Evolutionary conservation across 2,113 vertebrate genomes (phyloP).

Genomic region (Speoplatyrhinus poulsoni): DNA sequence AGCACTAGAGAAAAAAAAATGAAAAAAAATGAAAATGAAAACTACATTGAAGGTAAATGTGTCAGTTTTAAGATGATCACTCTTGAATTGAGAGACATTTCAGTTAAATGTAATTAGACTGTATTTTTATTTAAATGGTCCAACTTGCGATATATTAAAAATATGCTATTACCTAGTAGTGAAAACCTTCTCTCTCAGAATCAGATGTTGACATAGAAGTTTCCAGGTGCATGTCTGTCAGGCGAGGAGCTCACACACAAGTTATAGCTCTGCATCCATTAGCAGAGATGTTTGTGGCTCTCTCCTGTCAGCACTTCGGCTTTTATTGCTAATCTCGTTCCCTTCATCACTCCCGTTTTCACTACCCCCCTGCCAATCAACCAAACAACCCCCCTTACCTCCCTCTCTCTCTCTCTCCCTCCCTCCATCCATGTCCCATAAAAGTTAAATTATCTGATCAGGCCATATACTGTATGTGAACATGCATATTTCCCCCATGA

Average conservation of each 20-base stretch:
- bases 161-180: not conserved
- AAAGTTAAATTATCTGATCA: conserved; percentile 55
- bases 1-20: too few relatives aligned
- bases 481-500: conserved; percentile 34
- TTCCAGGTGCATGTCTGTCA: conserved; percentile 23
- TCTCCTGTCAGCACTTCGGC: conserved; percentile 25
- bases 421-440: conserved; percentile 41
- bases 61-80: too few relatives aligned
- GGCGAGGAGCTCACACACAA: conserved; percentile 22
- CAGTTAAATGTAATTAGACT: too few relatives aligned
- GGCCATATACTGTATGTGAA: conserved; percentile 1
- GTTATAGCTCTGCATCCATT: conserved; percentile 31
- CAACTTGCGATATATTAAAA: too few relatives aligned
- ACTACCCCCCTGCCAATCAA: conserved; percentile 11
- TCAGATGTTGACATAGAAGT: not conserved
- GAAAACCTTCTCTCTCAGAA: not conserved
- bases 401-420: conserved; percentile 18
- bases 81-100: too few relatives aligned
- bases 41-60: too few relatives aligned
- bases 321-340: conserved; percentile 40
- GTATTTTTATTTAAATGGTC: too few relatives aligned
- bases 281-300: conserved; percentile 28
- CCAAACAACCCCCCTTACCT: not conserved
- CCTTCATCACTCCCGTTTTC: conserved; percentile 26
- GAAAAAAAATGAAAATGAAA: too few relatives aligned